Conservation (phyloP, 2,797 vertebrate species). For the Coregonus suidteri region DNA sequence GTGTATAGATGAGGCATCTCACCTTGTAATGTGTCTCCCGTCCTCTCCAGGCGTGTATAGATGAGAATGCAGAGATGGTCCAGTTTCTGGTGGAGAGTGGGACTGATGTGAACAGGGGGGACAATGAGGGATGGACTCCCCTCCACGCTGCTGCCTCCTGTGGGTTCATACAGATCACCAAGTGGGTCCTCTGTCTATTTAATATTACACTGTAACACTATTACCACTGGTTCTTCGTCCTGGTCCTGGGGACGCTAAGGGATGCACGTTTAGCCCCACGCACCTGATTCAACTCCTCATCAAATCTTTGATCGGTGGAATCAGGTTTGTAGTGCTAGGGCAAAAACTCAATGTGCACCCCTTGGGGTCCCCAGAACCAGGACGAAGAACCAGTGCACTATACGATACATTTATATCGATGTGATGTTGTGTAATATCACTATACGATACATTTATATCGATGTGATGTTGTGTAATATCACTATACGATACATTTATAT, state of each 20-base stretch:
- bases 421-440: too few species aligned
- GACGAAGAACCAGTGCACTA: too few species aligned
- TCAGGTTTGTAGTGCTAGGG: too few species aligned
- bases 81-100: slow-evolving; percentile 85
- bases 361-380: too few species aligned
- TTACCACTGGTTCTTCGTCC: background rate
- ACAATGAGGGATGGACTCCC: slow-evolving; percentile 87
- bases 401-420: too few species aligned
- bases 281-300: background rate
- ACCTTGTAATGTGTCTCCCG: background rate
- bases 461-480: too few species aligned
- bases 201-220: background rate
- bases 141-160: slow-evolving; percentile 82
- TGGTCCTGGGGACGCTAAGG: background rate
- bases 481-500: too few species aligned
- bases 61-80: slow-evolving; percentile 85
- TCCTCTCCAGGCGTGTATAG: background rate
- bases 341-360: too few species aligned
- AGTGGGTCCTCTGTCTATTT: slow-evolving; percentile 61
- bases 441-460: too few species aligned
- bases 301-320: too few species aligned
- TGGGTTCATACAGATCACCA: slow-evolving; percentile 79
- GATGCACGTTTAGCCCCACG: background rate
- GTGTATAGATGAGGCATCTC: slow-evolving; percentile 57
- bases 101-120: slow-evolving; percentile 80